Evolutionary conservation across 2,797 vertebrate species (phyloP).

Genomic region (Pseudochirops corinnae): DNA sequence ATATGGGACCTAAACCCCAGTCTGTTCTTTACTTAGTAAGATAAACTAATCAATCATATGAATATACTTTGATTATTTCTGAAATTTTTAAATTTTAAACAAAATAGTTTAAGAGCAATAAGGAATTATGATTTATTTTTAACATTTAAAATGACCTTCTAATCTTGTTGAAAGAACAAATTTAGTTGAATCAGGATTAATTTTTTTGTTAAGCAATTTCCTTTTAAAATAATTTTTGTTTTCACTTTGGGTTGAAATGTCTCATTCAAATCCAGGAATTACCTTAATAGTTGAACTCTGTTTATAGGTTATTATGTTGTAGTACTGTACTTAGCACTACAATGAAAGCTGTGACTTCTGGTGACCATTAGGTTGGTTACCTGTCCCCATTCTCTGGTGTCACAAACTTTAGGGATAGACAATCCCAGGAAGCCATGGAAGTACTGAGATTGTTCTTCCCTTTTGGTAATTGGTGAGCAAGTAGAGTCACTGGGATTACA

Average conservation of each 20-base stretch:
- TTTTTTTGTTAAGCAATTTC: constrained; percentile 52
- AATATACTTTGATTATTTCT: constrained; percentile 71
- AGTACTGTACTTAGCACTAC: constrained; percentile 56
- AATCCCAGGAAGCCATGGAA: constrained; percentile 61
- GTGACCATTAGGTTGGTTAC: constrained; percentile 44
- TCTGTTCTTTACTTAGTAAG: constrained; percentile 74
- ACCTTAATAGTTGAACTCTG: constrained; percentile 7
- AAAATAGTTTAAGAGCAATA: constrained; percentile 72
- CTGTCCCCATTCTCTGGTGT: neutral
- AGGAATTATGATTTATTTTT: constrained; percentile 83
- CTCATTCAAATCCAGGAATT: constrained; percentile 61
- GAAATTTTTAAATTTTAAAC: constrained; percentile 73
- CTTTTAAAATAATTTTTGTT: constrained; percentile 66
- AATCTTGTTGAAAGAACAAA: constrained; percentile 72
- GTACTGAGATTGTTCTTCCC: constrained; percentile 49
- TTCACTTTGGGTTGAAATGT: constrained; percentile 63
- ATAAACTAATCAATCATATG: constrained; percentile 79
- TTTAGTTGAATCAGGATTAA: constrained; percentile 67
- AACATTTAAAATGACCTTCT: constrained; percentile 75
- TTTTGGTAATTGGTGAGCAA: constrained; percentile 10
- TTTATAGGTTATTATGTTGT: constrained; percentile 45
- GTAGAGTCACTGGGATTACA: neutral
- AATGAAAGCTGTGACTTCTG: constrained; percentile 29
- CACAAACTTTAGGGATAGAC: constrained; percentile 60
- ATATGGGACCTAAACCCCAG: constrained; percentile 81